phyloP scores from a whole-genome alignment of 2,113 vertebrate genomes.

The Oreotragus oreotragus region DNA sequence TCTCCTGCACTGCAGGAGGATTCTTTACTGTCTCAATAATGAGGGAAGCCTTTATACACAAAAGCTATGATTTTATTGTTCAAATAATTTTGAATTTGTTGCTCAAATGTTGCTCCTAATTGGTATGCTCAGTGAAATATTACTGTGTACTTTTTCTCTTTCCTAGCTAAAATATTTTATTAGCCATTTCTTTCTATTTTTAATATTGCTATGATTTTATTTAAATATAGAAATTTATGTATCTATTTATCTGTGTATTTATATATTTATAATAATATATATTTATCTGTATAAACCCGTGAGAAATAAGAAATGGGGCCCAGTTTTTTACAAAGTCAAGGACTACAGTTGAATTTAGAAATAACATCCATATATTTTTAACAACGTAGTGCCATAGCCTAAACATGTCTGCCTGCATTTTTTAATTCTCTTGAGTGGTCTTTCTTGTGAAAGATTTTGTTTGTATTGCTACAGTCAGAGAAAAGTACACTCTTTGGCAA shows the following conservation, averaged over 20 bases:
- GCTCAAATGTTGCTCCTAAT: neutral
- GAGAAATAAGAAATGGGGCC: neutral
- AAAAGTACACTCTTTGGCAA: slow-evolving; percentile 37
- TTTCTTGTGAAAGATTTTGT: slow-evolving; percentile 78
- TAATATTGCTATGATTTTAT: slow-evolving; percentile 5
- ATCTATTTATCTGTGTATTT: neutral
- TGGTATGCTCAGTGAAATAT: neutral
- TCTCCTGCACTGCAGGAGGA: neutral
- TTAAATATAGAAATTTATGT: slow-evolving; percentile 37
- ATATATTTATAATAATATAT: neutral
- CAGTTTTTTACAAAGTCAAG: slow-evolving; percentile 64
- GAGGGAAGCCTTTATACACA: neutral
- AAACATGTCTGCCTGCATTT: slow-evolving; percentile 78
- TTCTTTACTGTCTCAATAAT: neutral
- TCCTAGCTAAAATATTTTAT: slow-evolving; percentile 17
- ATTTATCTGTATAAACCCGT: neutral
- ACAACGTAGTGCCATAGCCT: slow-evolving; percentile 66
- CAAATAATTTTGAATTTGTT: neutral
- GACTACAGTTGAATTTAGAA: slow-evolving; percentile 54
- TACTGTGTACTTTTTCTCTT: neutral
- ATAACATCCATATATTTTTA: slow-evolving; percentile 72
- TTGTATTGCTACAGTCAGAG: slow-evolving; percentile 72
- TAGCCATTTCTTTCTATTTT: neutral
- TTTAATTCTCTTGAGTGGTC: slow-evolving; percentile 76
- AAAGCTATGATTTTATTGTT: slow-evolving; percentile 11